These are phyloP conservation scores for Notechis scutatus DNA, from an alignment of 2,113 vertebrate genomes.

Conservation along the genomic window DNA sequence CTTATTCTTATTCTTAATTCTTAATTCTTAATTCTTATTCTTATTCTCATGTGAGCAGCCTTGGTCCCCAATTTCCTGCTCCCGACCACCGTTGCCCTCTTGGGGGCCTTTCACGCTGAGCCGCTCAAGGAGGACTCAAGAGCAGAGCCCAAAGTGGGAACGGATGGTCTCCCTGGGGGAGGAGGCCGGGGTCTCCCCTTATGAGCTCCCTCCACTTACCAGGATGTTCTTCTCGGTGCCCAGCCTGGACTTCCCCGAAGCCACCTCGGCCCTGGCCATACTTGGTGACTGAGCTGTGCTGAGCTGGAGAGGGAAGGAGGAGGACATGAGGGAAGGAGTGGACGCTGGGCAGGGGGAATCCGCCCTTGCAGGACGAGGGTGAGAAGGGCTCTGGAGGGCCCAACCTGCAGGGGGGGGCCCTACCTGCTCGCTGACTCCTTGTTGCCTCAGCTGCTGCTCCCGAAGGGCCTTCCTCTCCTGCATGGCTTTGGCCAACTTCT, in stretches of 20 bases:
- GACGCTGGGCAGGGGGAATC: fast-evolving
- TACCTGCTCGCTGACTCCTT: background rate
- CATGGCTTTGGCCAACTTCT: background rate
- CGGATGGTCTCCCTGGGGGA: background rate
- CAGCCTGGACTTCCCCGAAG: background rate
- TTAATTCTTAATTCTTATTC: fast-evolving
- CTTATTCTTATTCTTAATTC: no score
- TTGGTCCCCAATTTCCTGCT: background rate
- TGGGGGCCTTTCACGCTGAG: background rate
- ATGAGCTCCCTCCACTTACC: background rate
- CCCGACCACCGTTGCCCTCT: background rate
- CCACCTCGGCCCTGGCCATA: background rate
- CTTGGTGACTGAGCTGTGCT: background rate
- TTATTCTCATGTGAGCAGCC: background rate
- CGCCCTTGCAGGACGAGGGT: no score
- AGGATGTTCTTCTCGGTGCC: background rate
- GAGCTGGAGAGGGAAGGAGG: background rate
- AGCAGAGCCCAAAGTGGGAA: fast-evolving
- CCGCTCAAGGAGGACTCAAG: background rate
- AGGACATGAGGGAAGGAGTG: no score
- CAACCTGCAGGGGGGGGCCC: background rate
- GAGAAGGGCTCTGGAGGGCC: no score
- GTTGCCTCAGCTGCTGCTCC: background rate
- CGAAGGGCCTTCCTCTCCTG: background rate
- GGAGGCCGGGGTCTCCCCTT: background rate